These are phyloP conservation scores for Aethina tumida DNA, from an alignment of 1,140 invertebrate genomes.

Conservation along the genomic window DNA sequence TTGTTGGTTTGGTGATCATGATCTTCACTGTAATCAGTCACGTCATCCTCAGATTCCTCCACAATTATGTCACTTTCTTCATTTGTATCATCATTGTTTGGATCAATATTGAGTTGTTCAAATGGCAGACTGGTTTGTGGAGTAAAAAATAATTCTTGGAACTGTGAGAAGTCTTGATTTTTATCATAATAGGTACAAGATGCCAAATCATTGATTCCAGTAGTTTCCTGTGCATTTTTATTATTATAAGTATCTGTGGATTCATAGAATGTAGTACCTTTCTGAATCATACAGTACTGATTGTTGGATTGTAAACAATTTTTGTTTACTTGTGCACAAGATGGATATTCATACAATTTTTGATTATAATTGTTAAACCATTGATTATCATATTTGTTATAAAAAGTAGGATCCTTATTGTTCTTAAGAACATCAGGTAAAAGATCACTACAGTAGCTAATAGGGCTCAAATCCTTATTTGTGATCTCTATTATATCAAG, in stretches of 20 bases:
- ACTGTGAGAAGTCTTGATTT: slow-evolving; percentile 1
- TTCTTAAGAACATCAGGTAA: slow-evolving; percentile 19
- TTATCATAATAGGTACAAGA: slow-evolving; percentile 4
- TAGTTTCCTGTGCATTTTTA: not conserved
- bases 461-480: slow-evolving; percentile 28
- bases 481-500: slow-evolving; percentile 24
- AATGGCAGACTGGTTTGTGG: slow-evolving; percentile 1
- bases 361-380: slow-evolving; percentile 16
- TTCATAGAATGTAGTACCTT: slow-evolving; percentile 4
- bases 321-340: slow-evolving; percentile 25
- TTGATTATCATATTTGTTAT: slow-evolving; percentile 18
- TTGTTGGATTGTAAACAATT: too few relatives aligned
- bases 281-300: slow-evolving; percentile 23
- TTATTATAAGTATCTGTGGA: slow-evolving; percentile 9
- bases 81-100: slow-evolving; percentile 22
- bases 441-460: slow-evolving; percentile 23
- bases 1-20: slow-evolving; percentile 13
- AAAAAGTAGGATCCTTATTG: slow-evolving; percentile 15
- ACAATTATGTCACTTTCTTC: slow-evolving; percentile 34
- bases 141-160: slow-evolving; percentile 4
- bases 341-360: slow-evolving; percentile 23
- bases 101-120: slow-evolving; percentile 13
- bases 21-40: slow-evolving; percentile 22
- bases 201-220: slow-evolving; percentile 4
- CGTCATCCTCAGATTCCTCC: slow-evolving; percentile 30